A percentile compares a stretch with the other conserved stretches of the same genome.
Conservation (phyloP, 1,140 invertebrate species). For the Dendroctonus ponderosae region DNA sequence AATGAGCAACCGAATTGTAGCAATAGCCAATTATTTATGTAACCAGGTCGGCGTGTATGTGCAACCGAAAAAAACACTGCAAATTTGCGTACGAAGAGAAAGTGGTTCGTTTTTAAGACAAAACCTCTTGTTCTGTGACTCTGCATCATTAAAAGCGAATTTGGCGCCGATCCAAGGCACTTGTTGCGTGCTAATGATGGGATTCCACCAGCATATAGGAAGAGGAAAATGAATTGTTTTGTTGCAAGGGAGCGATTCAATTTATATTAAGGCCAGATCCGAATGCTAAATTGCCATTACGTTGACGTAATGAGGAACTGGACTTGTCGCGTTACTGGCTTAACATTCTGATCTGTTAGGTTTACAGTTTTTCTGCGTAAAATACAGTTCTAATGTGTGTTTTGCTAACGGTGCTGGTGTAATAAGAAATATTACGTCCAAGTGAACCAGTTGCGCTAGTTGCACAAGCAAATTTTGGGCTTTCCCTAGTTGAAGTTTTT, state of each 20-base stretch:
- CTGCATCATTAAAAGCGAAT: neutral
- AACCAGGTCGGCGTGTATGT: neutral
- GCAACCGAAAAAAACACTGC: neutral
- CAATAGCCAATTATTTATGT: neutral
- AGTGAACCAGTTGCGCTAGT: neutral
- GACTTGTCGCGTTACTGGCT: neutral
- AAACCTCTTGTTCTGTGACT: neutral
- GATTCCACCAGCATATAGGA: too few species aligned
- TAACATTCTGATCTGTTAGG: constrained; percentile 3
- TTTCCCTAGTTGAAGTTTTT: too few species aligned
- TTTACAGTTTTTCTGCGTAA: neutral
- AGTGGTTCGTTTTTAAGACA: constrained; percentile 1
- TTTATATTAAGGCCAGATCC: neutral
- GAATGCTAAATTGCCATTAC: neutral
- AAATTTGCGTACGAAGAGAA: neutral
- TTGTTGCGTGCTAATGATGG: neutral
- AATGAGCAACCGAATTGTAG: too few species aligned
- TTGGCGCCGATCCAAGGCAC: neutral
- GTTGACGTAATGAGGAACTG: neutral
- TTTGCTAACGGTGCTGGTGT: neutral
- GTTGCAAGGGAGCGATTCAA: neutral
- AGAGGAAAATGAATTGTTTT: too few species aligned
- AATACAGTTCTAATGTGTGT: constrained; percentile 3
- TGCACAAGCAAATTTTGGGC: neutral
- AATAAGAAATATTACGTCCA: neutral